Evolutionary conservation across 2,113 vertebrate genomes (phyloP).

Genomic region (Gavia stellata): DNA sequence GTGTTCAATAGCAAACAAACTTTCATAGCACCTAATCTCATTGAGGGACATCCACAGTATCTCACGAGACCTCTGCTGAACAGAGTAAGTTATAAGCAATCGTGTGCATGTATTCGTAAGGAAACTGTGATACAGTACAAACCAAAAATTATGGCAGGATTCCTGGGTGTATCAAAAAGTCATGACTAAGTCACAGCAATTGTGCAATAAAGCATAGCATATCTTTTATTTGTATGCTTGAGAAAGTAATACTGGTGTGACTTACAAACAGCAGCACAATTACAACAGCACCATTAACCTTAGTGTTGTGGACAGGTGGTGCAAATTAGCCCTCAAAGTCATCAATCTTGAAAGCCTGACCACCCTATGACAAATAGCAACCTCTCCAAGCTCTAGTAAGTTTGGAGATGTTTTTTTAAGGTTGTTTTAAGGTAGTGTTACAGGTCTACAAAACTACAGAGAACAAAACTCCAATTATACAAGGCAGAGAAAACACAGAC

Average conservation of each 20-base stretch:
- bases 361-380: background rate
- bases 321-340: background rate
- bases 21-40: background rate
- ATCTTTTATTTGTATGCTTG: background rate
- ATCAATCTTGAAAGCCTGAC: background rate
- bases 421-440: background rate
- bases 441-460: background rate
- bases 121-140: background rate
- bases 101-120: background rate
- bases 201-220: slow-evolving; percentile 1
- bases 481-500: background rate
- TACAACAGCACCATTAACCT: background rate
- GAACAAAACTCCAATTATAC: background rate
- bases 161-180: slow-evolving; percentile 26
- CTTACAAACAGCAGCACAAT: background rate
- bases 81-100: background rate
- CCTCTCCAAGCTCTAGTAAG: background rate
- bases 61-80: background rate
- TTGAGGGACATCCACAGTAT: background rate
- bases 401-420: background rate
- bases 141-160: background rate
- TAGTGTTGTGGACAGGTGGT: background rate
- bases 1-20: background rate
- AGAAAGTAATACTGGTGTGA: background rate
- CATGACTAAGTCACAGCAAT: slow-evolving; percentile 8